A percentile compares a stretch with the other conserved stretches of the same genome.
Conservation (phyloP, 2,797 vertebrate genomes). For the Hybognathus amarus region DNA sequence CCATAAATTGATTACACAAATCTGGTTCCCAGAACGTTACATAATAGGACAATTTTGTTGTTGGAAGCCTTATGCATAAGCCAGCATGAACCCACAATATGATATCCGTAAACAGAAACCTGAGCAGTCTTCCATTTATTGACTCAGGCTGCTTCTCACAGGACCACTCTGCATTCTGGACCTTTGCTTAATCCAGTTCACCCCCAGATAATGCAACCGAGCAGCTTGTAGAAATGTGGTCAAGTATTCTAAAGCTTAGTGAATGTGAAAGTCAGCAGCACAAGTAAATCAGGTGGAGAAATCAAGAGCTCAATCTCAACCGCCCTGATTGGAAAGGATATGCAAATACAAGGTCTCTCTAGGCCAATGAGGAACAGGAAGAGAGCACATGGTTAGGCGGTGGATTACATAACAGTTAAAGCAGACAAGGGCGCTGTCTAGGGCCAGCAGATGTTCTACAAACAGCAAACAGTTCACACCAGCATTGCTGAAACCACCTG, state of each 20-base stretch:
- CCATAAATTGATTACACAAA: conserved; percentile 50
- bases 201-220: not conserved
- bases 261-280: not conserved
- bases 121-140: conserved; percentile 40
- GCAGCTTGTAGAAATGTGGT: not conserved
- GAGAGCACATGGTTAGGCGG: not conserved
- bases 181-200: conserved; percentile 6
- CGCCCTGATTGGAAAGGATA: conserved; percentile 33
- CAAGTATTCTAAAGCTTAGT: conserved; percentile 16
- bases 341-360: conserved; percentile 40
- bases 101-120: conserved; percentile 49
- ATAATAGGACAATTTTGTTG: conserved; percentile 50
- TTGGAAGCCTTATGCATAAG: conserved; percentile 25
- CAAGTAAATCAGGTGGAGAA: conserved; percentile 27
- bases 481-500: conserved; percentile 36
- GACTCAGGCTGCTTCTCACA: conserved; percentile 39
- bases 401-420: conserved; percentile 57
- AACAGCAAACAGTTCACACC: conserved; percentile 15
- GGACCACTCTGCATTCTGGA: not conserved
- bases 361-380: conserved; percentile 47
- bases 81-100: conserved; percentile 46
- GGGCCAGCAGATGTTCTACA: conserved; percentile 36
- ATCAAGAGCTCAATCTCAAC: conserved; percentile 18
- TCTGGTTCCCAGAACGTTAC: conserved; percentile 50
- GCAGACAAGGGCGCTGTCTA: conserved; percentile 51